Conservation (phyloP, 2,888 invertebrate species). For the Escarpia spicata region DNA sequence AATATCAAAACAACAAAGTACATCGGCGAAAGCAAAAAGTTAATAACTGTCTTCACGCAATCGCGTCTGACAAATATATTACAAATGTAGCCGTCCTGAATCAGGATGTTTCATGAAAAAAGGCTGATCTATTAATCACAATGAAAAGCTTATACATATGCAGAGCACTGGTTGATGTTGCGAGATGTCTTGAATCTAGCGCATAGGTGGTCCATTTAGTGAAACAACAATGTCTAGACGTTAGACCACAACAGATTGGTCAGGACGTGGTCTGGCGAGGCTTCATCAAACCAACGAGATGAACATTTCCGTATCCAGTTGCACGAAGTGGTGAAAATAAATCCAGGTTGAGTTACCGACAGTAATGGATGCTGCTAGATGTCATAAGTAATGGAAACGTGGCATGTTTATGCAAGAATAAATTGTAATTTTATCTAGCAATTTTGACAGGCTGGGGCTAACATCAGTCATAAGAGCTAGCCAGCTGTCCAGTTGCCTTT, state of each 20-base stretch:
- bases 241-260: background rate
- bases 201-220: background rate
- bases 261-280: background rate
- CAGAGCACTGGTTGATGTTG: background rate
- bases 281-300: background rate
- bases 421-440: conserved; percentile 13
- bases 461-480: background rate
- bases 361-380: background rate
- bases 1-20: background rate
- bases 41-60: background rate
- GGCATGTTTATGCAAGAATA: conserved; percentile 3
- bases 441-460: background rate
- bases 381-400: background rate
- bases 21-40: background rate
- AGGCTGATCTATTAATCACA: background rate
- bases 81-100: background rate
- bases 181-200: background rate
- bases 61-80: background rate
- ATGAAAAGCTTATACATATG: conserved; percentile 10
- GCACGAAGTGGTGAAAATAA: background rate
- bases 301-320: background rate
- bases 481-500: background rate
- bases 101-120: background rate
- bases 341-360: background rate
- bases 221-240: background rate